These are phyloP conservation scores for Odontocerum albicorne DNA, from an alignment of 2,888 invertebrate species.

Conservation along the genomic window DNA sequence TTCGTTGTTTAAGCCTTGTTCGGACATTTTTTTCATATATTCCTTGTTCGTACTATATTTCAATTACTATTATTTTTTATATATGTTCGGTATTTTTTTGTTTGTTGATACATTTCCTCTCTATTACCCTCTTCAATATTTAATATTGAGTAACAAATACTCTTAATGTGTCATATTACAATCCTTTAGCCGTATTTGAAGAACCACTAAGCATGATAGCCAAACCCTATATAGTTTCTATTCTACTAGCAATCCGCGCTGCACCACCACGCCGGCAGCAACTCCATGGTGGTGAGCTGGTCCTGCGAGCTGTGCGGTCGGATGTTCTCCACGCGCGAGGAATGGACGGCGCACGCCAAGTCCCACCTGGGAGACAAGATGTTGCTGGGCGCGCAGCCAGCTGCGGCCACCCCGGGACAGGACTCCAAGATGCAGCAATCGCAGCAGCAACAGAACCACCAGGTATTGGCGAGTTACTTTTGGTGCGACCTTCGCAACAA, in stretches of 20 bases:
- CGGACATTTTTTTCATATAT: too few relatives aligned
- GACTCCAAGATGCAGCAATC: constrained; percentile 33
- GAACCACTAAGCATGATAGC: constrained; percentile 26
- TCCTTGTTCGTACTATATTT: too few relatives aligned
- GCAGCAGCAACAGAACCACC: constrained; percentile 35
- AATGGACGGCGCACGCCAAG: constrained; percentile 77
- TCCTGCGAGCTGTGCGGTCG: constrained; percentile 75
- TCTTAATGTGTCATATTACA: too few relatives aligned
- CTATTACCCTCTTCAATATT: too few relatives aligned
- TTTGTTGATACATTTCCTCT: too few relatives aligned
- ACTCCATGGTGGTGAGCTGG: constrained; percentile 67
- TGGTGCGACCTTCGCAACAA: constrained; percentile 20
- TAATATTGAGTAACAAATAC: too few relatives aligned
- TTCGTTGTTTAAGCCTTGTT: too few relatives aligned
- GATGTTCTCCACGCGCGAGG: constrained; percentile 71
- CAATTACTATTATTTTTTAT: too few relatives aligned
- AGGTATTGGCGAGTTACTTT: constrained; percentile 26
- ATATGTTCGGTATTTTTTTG: too few relatives aligned
- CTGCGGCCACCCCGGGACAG: constrained; percentile 36
- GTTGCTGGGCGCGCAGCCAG: constrained; percentile 38
- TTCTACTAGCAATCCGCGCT: constrained; percentile 45
- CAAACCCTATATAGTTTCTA: constrained; percentile 33
- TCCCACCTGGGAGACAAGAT: constrained; percentile 65
- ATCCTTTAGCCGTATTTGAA: too few relatives aligned
- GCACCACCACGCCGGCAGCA: constrained; percentile 53